phyloP scores from a whole-genome alignment of 2,797 vertebrate species.

The Eurystomus glaucurus region DNA sequence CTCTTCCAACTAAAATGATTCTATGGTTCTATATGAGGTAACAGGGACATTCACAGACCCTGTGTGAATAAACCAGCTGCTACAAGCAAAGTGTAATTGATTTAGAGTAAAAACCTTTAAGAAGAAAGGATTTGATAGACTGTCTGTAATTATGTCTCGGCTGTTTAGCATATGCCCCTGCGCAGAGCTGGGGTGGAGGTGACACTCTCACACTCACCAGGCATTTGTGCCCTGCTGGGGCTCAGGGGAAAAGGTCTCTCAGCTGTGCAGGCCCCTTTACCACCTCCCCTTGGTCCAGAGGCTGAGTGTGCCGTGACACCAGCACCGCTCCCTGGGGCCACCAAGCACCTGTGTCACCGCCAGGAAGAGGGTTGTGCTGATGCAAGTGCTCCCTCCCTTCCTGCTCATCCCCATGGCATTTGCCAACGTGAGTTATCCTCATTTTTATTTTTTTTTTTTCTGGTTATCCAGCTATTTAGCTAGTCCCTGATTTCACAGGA shows the following conservation, averaged over 20 bases:
- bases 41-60: background rate
- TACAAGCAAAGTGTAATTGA: background rate
- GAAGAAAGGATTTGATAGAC: background rate
- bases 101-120: background rate
- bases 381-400: background rate
- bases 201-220: no score
- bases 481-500: background rate
- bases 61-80: background rate
- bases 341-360: conserved; percentile 33
- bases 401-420: background rate
- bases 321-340: background rate
- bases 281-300: background rate
- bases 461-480: background rate
- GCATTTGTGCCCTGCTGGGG: no score
- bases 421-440: background rate
- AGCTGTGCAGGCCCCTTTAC: background rate
- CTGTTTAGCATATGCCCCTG: background rate
- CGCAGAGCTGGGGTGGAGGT: no score
- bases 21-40: background rate
- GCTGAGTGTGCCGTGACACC: background rate
- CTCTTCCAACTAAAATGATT: no score
- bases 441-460: background rate
- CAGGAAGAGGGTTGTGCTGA: background rate
- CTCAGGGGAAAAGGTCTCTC: background rate
- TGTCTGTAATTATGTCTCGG: background rate